phyloP scores from a whole-genome alignment of 2,113 vertebrate genomes.

The Murina feae region DNA sequence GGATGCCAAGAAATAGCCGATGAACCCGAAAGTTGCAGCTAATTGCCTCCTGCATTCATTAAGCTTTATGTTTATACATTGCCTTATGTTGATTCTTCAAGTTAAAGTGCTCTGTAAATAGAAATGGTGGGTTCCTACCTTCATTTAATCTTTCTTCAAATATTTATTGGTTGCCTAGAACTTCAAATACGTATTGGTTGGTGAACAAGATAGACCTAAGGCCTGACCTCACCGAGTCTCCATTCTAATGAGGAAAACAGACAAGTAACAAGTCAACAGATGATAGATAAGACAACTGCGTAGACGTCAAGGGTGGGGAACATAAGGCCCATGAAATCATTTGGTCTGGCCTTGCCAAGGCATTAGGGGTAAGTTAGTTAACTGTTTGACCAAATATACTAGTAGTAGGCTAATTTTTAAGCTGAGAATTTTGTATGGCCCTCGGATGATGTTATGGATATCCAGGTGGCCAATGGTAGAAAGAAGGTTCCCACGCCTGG shows the following conservation, averaged over 20 bases:
- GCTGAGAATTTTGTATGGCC: too few species aligned
- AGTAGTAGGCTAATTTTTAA: too few species aligned
- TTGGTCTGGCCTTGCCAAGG: too few species aligned
- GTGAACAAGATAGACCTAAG: neutral
- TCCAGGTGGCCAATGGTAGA: too few species aligned
- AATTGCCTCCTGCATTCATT: neutral
- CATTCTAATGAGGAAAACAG: neutral
- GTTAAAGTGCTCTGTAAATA: neutral
- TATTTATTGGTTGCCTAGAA: neutral
- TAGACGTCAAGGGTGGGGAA: too few species aligned
- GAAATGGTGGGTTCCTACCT: neutral
- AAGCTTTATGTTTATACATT: neutral
- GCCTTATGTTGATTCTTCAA: neutral
- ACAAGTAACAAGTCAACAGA: neutral
- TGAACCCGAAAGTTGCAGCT: neutral
- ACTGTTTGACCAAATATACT: too few species aligned
- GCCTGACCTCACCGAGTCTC: neutral
- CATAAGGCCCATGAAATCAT: too few species aligned
- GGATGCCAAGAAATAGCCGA: neutral
- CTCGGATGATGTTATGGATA: too few species aligned
- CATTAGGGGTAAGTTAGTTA: too few species aligned
- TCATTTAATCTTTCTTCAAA: neutral
- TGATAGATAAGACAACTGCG: neutral
- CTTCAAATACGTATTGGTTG: neutral
- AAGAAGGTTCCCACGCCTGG: too few species aligned